Evolutionary conservation across 2,113 vertebrate genomes (phyloP), one percentile per base, ranked within the genome.

Genomic region (Psettodes erumei): DNA sequence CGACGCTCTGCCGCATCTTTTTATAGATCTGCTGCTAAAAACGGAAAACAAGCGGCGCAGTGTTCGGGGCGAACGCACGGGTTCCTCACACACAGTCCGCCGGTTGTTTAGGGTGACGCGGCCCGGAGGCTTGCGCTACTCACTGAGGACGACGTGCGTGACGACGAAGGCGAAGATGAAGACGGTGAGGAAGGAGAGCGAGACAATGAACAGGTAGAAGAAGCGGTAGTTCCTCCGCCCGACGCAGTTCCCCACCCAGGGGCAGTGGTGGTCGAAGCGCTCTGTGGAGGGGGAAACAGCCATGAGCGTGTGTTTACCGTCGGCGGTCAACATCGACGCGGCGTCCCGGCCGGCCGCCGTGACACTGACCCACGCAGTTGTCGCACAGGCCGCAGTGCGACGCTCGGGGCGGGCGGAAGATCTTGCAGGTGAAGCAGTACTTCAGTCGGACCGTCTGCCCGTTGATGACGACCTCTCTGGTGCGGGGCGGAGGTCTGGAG

Each of bases 201-300:
- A 97, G 94, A 98, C 95, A 94, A 98, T 98, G 94, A 98, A 98
- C 95, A 98, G 96, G 95, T 97, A 98, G 95, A 98, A 98, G 96
- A 96, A 98, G 90, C 96, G 95, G 93, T 97, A 98, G 95, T 98
- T 98, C 94, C 96, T 96, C 94, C 96, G 95, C 85, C 96, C 96
- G 84, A 98, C 96, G 88, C 96, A 98, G 96, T 98, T 98, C 84
- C 96, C 96, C 90, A 98, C 96, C 96, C 96, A 98, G 88, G 96
- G 96, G 90, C 96, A 98, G 94, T 98, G 96, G 90, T 98, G 96
- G 92, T 98, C 96, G 93, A 98, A 98, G 40, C 96, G 96, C 93
- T 98, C 96, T 98, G 95, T 9, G n/a, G 45, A 11, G 9, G 45
- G n/a, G n/a, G n/a, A n/a, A n/a, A n/a, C n/a, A n/a, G n/a, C n/a